These are phyloP conservation scores for Panopea generosa DNA, from an alignment of 2,888 invertebrate genomes.

Conservation along the genomic window DNA sequence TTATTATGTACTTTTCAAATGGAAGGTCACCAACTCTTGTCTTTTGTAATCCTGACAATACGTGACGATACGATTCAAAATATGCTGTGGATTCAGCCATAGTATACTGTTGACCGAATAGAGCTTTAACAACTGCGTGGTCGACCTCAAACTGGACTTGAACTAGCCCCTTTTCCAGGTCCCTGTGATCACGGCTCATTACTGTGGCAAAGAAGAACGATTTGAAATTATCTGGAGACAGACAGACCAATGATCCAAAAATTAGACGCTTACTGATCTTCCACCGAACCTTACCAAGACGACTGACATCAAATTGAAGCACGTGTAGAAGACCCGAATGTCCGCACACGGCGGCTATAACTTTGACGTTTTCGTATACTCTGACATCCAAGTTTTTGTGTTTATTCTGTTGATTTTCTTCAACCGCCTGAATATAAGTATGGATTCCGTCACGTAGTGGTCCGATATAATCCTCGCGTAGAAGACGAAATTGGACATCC, in stretches of 20 bases:
- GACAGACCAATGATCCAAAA: slow-evolving; percentile 90
- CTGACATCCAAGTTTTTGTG: slow-evolving; percentile 52
- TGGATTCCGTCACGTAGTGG: slow-evolving; percentile 90
- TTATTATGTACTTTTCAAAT: slow-evolving; percentile 71
- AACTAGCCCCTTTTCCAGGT: slow-evolving; percentile 71
- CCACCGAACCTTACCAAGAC: slow-evolving; percentile 81
- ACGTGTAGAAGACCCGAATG: slow-evolving; percentile 56
- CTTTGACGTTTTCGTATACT: slow-evolving; percentile 55
- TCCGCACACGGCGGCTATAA: slow-evolving; percentile 42
- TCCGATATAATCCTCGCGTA: slow-evolving; percentile 92
- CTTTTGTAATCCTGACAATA: slow-evolving; percentile 89
- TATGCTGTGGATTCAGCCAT: slow-evolving; percentile 93
- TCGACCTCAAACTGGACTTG: slow-evolving; percentile 70
- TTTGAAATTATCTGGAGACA: slow-evolving; percentile 90
- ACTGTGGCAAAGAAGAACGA: slow-evolving; percentile 90
- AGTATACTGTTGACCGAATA: slow-evolving; percentile 74
- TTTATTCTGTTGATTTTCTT: slow-evolving; percentile 29
- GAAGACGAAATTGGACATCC: slow-evolving; percentile 90
- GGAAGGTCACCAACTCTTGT: slow-evolving; percentile 84
- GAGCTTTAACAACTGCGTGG: slow-evolving; percentile 26
- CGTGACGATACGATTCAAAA: slow-evolving; percentile 93
- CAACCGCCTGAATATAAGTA: slow-evolving; percentile 85
- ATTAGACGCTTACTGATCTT: slow-evolving; percentile 88
- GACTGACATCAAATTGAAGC: slow-evolving; percentile 53
- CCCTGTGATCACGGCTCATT: slow-evolving; percentile 67